Percentiles rank a stretch among this genome's conserved stretches.
These are phyloP conservation scores for Pungitius pungitius DNA, from an alignment of 2,113 vertebrate genomes.

Conservation along the genomic window DNA sequence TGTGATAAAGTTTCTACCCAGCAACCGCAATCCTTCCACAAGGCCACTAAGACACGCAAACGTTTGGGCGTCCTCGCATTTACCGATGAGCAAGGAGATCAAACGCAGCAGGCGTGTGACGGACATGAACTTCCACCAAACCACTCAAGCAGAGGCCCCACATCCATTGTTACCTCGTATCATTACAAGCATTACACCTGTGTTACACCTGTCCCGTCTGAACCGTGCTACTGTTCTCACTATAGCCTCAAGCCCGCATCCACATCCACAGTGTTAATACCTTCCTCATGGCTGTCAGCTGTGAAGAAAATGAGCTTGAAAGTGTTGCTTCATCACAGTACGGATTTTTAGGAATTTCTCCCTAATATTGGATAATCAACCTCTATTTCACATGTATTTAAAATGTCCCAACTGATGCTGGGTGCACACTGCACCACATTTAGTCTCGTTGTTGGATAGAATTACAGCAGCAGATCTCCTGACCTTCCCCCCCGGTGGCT, in stretches of 20 bases:
- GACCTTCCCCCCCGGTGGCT: neutral
- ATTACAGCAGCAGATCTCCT: neutral
- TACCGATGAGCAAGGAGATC: neutral
- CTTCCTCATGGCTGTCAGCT: neutral
- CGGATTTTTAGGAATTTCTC: neutral
- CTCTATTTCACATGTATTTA: neutral
- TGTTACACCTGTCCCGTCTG: slow-evolving; percentile 2
- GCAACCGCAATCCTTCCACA: neutral
- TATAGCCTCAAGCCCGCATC: neutral
- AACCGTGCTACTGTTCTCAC: slow-evolving; percentile 38
- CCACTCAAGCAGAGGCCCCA: neutral
- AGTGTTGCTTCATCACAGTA: neutral
- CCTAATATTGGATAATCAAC: neutral
- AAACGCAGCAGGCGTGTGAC: slow-evolving; percentile 5
- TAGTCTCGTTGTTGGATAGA: neutral
- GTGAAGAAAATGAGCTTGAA: neutral
- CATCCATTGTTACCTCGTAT: slow-evolving; percentile 37
- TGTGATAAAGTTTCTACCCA: neutral
- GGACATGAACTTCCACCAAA: slow-evolving; percentile 3
- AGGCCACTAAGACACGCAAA: neutral
- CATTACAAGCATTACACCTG: neutral
- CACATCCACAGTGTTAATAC: slow-evolving; percentile 6
- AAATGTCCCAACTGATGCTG: neutral
- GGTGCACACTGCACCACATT: neutral
- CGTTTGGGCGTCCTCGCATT: neutral